A percentile compares a stretch with the other conserved stretches of the same genome.
phyloP scores from a whole-genome alignment of 37 sponge, comb jelly and placozoan species.

The Crambe crambe region DNA sequence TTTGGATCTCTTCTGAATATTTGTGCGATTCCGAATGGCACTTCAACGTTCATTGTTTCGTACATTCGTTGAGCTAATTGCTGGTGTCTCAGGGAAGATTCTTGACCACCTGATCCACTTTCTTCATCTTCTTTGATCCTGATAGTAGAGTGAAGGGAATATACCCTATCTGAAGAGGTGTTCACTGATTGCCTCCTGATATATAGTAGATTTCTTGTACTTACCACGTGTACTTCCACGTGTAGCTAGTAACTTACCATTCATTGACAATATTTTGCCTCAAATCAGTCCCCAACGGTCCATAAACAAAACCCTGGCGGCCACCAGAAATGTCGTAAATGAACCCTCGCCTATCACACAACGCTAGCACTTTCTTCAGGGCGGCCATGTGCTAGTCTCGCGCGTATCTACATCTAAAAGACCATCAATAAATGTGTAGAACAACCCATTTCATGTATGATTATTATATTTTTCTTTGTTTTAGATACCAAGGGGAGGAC shows the following conservation, averaged over 20 bases:
- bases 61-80: too few relatives aligned
- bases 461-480: too few relatives aligned
- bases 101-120: too few relatives aligned
- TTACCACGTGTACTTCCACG: neutral
- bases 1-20: neutral
- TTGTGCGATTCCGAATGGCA: slow-evolving; percentile 60
- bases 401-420: too few relatives aligned
- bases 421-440: too few relatives aligned
- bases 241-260: slow-evolving; percentile 23
- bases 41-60: neutral
- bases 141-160: slow-evolving; percentile 5
- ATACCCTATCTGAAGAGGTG: slow-evolving; percentile 32
- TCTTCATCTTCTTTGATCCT: too few relatives aligned
- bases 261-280: slow-evolving; percentile 44
- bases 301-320: slow-evolving; percentile 14
- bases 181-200: slow-evolving; percentile 46
- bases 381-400: too few relatives aligned
- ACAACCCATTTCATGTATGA: too few relatives aligned
- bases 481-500: too few relatives aligned
- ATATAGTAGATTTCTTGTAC: neutral
- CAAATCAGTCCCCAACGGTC: slow-evolving; percentile 40
- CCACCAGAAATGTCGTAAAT: neutral
- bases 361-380: slow-evolving; percentile 9
- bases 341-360: slow-evolving; percentile 44
- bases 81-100: too few relatives aligned